phyloP scores from a whole-genome alignment of 2,113 vertebrate species.

The Pyxicephalus adspersus region DNA sequence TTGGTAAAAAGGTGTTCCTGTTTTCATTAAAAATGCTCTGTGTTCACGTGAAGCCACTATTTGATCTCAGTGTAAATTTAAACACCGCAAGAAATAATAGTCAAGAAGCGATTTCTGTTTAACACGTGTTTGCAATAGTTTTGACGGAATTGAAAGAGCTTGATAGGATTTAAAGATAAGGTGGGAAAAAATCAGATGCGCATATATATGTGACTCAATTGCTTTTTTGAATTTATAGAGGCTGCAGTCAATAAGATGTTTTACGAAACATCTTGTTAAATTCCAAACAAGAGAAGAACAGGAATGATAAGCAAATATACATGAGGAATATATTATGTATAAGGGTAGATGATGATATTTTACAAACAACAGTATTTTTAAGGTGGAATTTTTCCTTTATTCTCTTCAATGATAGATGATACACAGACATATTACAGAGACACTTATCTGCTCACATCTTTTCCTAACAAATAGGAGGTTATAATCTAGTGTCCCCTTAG shows the following conservation, averaged over 20 bases:
- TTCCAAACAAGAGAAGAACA: slow-evolving; percentile 15
- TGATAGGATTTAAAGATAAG: slow-evolving; percentile 52
- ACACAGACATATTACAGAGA: too few relatives aligned
- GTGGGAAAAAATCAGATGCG: slow-evolving; percentile 48
- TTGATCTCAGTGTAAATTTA: slow-evolving; percentile 52
- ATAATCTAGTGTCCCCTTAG: too few relatives aligned
- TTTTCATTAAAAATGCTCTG: slow-evolving; percentile 50
- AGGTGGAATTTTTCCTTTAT: neutral
- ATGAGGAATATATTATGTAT: neutral
- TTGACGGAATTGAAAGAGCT: slow-evolving; percentile 34
- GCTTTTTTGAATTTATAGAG: slow-evolving; percentile 43
- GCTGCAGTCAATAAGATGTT: slow-evolving; percentile 43
- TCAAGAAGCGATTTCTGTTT: slow-evolving; percentile 35
- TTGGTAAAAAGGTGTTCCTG: slow-evolving; percentile 52
- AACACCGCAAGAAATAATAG: slow-evolving; percentile 50
- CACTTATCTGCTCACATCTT: too few relatives aligned
- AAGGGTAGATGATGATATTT: neutral
- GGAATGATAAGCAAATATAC: slow-evolving; percentile 20
- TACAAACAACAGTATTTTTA: neutral
- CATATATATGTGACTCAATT: slow-evolving; percentile 53
- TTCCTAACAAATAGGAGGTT: too few relatives aligned
- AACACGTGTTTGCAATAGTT: slow-evolving; percentile 38
- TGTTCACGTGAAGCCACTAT: slow-evolving; percentile 42
- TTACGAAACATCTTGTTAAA: slow-evolving; percentile 34
- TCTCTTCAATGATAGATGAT: neutral